Base-by-base conservation (phyloP, 2,113 vertebrate species). In the Numida meleagris region DNA sequence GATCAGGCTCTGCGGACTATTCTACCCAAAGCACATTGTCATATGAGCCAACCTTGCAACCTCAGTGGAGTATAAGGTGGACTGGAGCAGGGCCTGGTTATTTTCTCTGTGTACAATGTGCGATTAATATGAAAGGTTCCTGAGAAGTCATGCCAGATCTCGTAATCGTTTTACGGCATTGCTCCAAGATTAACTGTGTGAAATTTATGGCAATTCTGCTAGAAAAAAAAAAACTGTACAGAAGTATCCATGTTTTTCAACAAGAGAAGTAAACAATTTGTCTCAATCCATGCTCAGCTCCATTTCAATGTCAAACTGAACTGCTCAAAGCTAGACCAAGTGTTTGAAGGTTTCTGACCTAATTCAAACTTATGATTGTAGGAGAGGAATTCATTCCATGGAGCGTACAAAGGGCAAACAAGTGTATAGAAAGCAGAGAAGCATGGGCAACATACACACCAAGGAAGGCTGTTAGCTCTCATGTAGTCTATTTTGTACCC, bases 81-180 rank as follows among this genome's bases (percentile, higher is more conserved):
- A 59, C 67, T 89, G 59, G 81, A 88, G 55, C 1, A 4, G 57
- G 45, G 38, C 33, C 38, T 77, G 46, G 34, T 46, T 87, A 79
- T 91, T 94, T 91, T 73, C 63, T 85, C 55, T 67, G 15, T 57
- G 50, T 74, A 74, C 50, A 80, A 31, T 12, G 6, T 73, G 46
- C 17, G 38, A 77, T 93, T 93, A 90, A 59, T 33, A 65, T 10
- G 24, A 94, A 96, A 90, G 48, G 46, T 83, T 72, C 66, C 81
- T 86, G 66, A 94, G 89, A 87, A 81, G 66, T 82, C 77, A 62
- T 79, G 36, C 42, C 58, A 73, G 24, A 70, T 84, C 51, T 50
- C 68, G 62, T 36, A 48, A 84, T 42, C 43, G 6, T 82, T 92
- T 81, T 76, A 23, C 42, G 57, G 13, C 42, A 24, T 13, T 58